Evolutionary conservation across 2,797 vertebrate species (phyloP), one percentile per base, ranked within the genome.

Genomic region (Anas flavirostris): DNA sequence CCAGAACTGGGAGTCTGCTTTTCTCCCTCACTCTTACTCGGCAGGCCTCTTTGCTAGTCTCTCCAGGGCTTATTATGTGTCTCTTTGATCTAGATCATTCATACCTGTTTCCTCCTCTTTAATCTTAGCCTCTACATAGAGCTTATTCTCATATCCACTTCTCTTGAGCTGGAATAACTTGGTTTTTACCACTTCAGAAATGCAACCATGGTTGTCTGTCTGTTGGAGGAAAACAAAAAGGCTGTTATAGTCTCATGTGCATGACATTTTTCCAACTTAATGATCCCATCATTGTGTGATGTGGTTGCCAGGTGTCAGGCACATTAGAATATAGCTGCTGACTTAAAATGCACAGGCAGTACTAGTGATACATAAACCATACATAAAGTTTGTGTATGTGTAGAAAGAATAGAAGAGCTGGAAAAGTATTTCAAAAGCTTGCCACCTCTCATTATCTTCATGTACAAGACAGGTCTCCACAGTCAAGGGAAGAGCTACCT

Each of bases 101-200:
- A 74, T 76, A 98, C 98, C 98, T 96, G 98, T 98, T 69, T 93
- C 98, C 13, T 97, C 96, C 68, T 98, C 98, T 94, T 90, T 91
- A 90, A 98, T 96, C 74, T 90, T 95, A 75, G 98, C 98, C 8
- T 96, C 84, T 17, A 94, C 95, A 3, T 29, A 19, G 41, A 98
- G 91, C 8, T 85, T 94, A 93, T 98, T 97, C 55, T 97, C 62
- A 73, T 97, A 98, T 10, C 92, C 95, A 26, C n/a, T 26, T 64
- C 94, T 97, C 77, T 95, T 97, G 55, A 98, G 41, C 53, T 98
- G 97, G 83, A 98, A 98, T 76, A 88, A 15, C 28, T 95, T 98
- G 37, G 97, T 98, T 46, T 97, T 94, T 43, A 98, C 78, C 25
- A 41, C 70, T 60, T 91, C 79, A 63, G 96, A 97, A 79, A 98